Evolutionary conservation across 2,888 invertebrate genomes (phyloP), one percentile per base, ranked within the genome.

Genomic region (Mythimna ferrago): DNA sequence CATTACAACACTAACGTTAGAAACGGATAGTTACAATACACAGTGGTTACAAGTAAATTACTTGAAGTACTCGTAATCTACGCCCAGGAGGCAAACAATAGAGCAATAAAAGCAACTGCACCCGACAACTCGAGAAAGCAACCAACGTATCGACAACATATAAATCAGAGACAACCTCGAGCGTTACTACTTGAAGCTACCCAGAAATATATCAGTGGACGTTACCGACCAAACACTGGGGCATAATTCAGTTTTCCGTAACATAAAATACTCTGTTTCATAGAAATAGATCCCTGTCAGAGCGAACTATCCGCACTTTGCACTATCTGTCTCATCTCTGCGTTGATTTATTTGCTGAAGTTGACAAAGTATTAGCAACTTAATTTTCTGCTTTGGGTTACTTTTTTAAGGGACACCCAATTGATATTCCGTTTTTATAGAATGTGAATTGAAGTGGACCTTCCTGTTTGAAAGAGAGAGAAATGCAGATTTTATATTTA

Each of bases 21-120:
- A 90, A 90, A 90, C 88, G 86, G 87, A 89, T 90, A 90, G 85
- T 87, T 81, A 89, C 89, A 91, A 90, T 90, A 89, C 89, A 88
- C 88, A 81, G 92, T 89, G 92, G 93, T 92, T 92, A 90, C 92
- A 90, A 92, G 90, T 92, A 93, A 94, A 94, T 94, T 93, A 93
- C 92, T 88, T 83, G 87, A 87, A 89, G 90, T 89, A 89, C 87
- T 88, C 85, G 87, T 90, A 92, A 93, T 92, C 89, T 88, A 89
- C 90, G 90, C 92, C 89, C 84, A 82, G 89, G 89, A 89, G 92
- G 92, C 92, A 91, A 94, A 95, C 95, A 96, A 96, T 95, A 94
- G 94, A 94, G 95, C 93, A 92, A 94, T 95, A 95, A 95, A 92
- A 87, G 91, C 89, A 89, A 92, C 91, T 89, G 88, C 89, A 90